A percentile compares a stretch with the other conserved stretches of the same genome.
Evolutionary conservation across 2,113 vertebrate genomes (phyloP).

Genomic region (Leptobrachium leishanense): DNA sequence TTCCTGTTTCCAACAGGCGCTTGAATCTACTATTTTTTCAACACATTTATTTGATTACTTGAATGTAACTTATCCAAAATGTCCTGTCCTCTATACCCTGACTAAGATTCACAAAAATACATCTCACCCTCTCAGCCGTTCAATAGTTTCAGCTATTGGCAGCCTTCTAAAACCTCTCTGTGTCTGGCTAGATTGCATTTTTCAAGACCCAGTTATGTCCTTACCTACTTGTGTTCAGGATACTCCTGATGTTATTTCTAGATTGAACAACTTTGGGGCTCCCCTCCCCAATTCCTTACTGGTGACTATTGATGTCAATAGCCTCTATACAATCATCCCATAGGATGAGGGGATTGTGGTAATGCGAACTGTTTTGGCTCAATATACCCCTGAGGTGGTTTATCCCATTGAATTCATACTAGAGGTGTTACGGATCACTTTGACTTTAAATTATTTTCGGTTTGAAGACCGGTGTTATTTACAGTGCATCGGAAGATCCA

Average conservation of each 20-base stretch:
- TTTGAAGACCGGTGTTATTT: neutral
- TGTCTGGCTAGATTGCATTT: neutral
- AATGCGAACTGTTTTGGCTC: neutral
- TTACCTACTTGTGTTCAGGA: neutral
- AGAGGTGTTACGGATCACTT: neutral
- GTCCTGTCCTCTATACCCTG: neutral
- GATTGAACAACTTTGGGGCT: neutral
- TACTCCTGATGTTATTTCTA: neutral
- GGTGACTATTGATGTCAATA: neutral
- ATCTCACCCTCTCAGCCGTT: neutral
- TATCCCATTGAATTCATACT: neutral
- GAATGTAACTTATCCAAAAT: neutral
- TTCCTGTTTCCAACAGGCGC: too few relatives aligned
- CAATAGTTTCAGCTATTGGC: neutral
- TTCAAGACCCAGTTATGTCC: neutral
- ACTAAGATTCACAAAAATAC: neutral
- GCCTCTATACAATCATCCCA: neutral
- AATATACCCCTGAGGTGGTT: neutral
- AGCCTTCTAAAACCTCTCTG: neutral
- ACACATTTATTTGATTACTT: neutral
- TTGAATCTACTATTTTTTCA: neutral
- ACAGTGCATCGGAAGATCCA: neutral
- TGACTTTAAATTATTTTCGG: neutral
- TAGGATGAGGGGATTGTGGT: neutral
- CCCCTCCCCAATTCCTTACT: neutral